Evolutionary conservation across 2,113 vertebrate genomes (phyloP).

Genomic region (Pterocles gutturalis): DNA sequence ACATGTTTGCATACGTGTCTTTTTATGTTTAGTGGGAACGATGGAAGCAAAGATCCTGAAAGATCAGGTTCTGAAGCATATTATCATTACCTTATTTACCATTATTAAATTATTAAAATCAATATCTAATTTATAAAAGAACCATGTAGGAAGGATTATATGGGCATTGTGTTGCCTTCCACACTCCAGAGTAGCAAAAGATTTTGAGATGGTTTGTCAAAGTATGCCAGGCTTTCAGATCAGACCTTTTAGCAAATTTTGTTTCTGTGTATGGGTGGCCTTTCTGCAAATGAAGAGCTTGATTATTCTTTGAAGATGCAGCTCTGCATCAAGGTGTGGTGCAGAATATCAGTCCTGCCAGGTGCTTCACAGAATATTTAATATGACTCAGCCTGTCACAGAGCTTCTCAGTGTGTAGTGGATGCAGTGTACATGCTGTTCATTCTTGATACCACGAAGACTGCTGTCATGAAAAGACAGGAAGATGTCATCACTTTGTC

Average conservation of each 20-base stretch:
- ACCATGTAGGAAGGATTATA: not conserved
- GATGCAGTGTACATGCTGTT: not conserved
- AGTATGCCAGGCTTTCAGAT: not conserved
- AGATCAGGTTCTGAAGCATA: not conserved
- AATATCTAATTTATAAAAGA: not conserved
- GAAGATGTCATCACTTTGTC: not conserved
- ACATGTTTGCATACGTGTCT: not conserved
- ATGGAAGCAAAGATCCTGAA: not conserved
- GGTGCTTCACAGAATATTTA: not conserved
- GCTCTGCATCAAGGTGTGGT: not conserved
- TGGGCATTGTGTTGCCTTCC: not conserved
- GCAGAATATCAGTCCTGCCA: not conserved
- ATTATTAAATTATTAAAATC: not conserved
- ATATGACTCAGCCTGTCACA: not conserved
- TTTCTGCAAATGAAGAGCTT: not conserved
- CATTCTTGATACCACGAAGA: not conserved
- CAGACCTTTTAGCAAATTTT: not conserved
- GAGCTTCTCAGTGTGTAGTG: not conserved
- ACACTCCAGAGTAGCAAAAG: not conserved
- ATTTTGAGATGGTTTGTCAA: not conserved
- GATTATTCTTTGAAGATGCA: not conserved
- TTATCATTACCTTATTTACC: not conserved
- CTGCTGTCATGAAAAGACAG: not conserved
- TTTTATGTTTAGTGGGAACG: not conserved
- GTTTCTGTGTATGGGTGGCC: not conserved